Base-by-base conservation (phyloP, 2,888 invertebrate genomes). In the Campopleginae sp. region DNA sequence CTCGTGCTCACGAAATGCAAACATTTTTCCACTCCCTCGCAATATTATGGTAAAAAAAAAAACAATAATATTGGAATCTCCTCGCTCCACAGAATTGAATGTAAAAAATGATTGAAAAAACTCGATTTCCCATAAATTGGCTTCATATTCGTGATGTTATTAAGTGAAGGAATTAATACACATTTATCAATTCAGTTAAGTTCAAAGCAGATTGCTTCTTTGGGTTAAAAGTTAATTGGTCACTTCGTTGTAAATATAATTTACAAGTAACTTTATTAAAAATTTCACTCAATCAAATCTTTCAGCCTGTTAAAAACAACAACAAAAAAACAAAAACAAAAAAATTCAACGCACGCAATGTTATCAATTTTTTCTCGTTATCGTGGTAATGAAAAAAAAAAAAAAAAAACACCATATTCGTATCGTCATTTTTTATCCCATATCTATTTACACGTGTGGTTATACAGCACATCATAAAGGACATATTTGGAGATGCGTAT, bases 311-410 rank as follows among this genome's bases (percentile, higher is more conserved):
- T 27, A 58, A 58, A 14, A 27, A 14, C n/a, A n/a, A 5, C 27
- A 4, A 61, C 14, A 2, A 27, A 46, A 68, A 58, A 58, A 58
- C 27, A 4, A 27, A 2, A 27, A 46, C 44, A 58, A 58, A 58
- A 27, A 4, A 27, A 14, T 27, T 58, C 14, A 68, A 46, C 14
- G 14, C 44, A 14, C 44, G 68, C 6, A 14, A 17, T 2, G 27
- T 27, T 68, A 68, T 68, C 68, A 27, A 27, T 44, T 46, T 14
- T 68, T 46, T 23, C 44, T 14, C 27, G 23, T 68, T 68, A 68
- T 70, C 70, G 70, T 31, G 31, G 70, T 51, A 48, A 70, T 70
- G n/a, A 38, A 58, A 58, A n/a, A n/a, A n/a, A n/a, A n/a, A n/a
- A n/a, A n/a, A n/a, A 70, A 46, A 70, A 70, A 31, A 48, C 4